Evolutionary conservation across 2,113 vertebrate genomes (phyloP), one percentile per base, ranked within the genome.

Genomic region (Hypocryptadius cinnamomeus): DNA sequence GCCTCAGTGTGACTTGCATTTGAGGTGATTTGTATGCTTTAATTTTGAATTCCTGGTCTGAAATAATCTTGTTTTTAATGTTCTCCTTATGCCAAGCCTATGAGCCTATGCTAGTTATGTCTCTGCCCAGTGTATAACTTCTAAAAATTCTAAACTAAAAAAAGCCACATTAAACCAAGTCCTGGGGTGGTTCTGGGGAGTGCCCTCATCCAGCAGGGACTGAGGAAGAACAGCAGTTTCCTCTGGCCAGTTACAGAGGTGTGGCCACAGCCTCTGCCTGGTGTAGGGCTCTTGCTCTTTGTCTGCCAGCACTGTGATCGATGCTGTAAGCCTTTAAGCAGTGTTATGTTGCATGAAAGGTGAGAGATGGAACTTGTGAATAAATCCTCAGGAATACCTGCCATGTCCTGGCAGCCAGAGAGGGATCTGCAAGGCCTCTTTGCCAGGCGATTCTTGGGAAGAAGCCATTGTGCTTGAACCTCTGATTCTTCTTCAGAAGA

Each of bases 261-360:
- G 57, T 60, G 53, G 23, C 59, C 5, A 3, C 56, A 57, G 74
- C 25, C 35, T 72, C 50, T 83, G 54, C 33, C 63, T 71, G 12
- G 19, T n/a, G 23, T 30, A 22, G 2, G 1, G 72, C 13, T 27
- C 47, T 64, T 7, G 4, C 31, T 68, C 42, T 73, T 44, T 63
- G 42, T 80, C 64, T 30, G 13, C 42, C 50, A 54, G 64, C 28
- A 24, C 45, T 22, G 3, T 9, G 57, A 53, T 45, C 11, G 9
- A 40, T 45, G 31, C 65, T 47, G 33, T 54, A 61, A 90, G 28
- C n/a, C n/a, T 76, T 72, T 47, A 61, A 91, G 31, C 28, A 72
- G 20, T 0, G 0, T 78, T 81, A 31, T 0, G 0, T 14, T 28
- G 28, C 18, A 1, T 27, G 45, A 33, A 65, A 72, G 35, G 30